Base-by-base conservation (phyloP, 2,113 vertebrate genomes). In the Limnothrissa miodon region DNA sequence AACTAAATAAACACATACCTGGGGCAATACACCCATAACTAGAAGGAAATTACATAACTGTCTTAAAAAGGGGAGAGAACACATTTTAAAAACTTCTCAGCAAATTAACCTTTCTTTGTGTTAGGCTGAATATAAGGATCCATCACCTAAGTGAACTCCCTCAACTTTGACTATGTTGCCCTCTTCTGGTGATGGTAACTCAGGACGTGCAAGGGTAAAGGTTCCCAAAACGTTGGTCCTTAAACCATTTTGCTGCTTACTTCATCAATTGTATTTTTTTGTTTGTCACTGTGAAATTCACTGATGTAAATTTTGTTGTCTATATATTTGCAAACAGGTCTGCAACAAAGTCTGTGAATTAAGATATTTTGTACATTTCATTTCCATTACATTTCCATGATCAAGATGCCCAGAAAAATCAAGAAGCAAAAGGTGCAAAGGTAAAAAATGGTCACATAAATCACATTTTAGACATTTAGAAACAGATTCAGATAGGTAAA, bases 271-370 rank as follows among this genome's bases (percentile, higher is more conserved):
- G 45, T 45, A 6, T 45, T 45, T 45, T 45, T 9, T 45, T 45
- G n/a, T 42, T 6, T 6, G 6, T 42, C 42, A 42, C 62, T 13
- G n/a, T 4, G 33, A 33, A 13, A 9, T 36, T 70, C 25, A 17
- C 36, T 74, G 33, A 74, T 74, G 11, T 1, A 13, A 74, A 23
- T n/a, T n/a, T n/a, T 23, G 21, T 23, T 23, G 15, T 10, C 15
- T 74, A 36, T 74, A 29, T 74, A 36, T 70, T 70, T 74, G 33
- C 66, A 74, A n/a, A n/a, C n/a, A n/a, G n/a, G n/a, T n/a, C n/a
- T n/a, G n/a, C n/a, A n/a, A n/a, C n/a, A n/a, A n/a, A n/a, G n/a
- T n/a, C n/a, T n/a, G n/a, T n/a, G n/a, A n/a, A n/a, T n/a, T n/a
- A n/a, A n/a, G n/a, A n/a, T n/a, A n/a, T n/a, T n/a, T n/a, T n/a